These are phyloP conservation scores for Dryas iulia DNA, from an alignment of 1,140 invertebrate genomes.

Conservation along the genomic window DNA sequence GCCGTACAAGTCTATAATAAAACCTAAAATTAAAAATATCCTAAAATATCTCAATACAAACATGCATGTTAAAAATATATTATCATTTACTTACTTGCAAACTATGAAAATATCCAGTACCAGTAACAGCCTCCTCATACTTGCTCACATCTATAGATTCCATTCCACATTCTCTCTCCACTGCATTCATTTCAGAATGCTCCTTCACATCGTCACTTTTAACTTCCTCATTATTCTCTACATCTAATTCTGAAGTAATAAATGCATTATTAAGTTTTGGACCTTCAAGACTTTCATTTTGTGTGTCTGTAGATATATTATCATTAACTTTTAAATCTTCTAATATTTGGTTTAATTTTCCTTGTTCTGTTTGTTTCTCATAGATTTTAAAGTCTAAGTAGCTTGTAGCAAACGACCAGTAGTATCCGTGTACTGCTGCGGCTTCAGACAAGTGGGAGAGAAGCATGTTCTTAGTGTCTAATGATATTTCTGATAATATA, in stretches of 20 bases:
- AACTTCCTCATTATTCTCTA: neutral
- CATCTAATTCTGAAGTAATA: neutral
- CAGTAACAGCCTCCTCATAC: conserved; percentile 37
- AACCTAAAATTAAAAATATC: too few species aligned
- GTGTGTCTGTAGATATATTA: neutral
- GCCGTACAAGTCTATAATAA: too few species aligned
- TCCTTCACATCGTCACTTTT: neutral
- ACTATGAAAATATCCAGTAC: conserved; percentile 48
- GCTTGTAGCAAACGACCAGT: conserved; percentile 48
- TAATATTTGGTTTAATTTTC: neutral
- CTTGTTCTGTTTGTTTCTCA: neutral
- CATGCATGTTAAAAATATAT: too few species aligned
- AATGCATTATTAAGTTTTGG: neutral
- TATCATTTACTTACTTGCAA: conserved; percentile 46
- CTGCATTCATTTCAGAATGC: neutral
- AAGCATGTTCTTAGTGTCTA: conserved; percentile 18
- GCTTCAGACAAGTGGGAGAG: conserved; percentile 2
- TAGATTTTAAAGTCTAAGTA: conserved; percentile 26
- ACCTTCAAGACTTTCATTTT: neutral
- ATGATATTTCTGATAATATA: conserved; percentile 28
- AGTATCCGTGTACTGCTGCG: conserved; percentile 41
- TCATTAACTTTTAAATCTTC: neutral
- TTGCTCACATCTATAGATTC: neutral
- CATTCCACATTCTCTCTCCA: neutral
- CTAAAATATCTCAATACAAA: too few species aligned